These are phyloP conservation scores for Abrostola tripartita DNA, from an alignment of 2,888 invertebrate genomes.

Conservation along the genomic window DNA sequence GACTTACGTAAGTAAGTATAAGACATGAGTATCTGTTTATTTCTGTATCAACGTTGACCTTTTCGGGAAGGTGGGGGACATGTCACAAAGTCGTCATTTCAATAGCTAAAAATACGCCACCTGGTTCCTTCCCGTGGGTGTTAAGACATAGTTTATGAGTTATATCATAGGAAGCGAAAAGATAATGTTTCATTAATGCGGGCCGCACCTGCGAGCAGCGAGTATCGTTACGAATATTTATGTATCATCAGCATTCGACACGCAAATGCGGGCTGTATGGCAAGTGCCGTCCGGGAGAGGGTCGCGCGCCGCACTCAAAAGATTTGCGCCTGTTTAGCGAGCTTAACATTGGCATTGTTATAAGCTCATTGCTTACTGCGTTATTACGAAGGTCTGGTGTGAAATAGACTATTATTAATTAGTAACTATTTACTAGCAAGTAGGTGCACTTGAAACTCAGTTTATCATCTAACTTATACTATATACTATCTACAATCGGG, in stretches of 20 bases:
- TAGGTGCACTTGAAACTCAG: no score
- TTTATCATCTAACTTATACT: no score
- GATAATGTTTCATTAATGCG: constrained; percentile 5
- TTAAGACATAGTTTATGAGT: constrained; percentile 8
- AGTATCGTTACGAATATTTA: constrained; percentile 6
- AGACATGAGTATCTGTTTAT: constrained; percentile 2
- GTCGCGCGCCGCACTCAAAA: neutral
- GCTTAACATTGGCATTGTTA: neutral
- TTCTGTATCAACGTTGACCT: constrained; percentile 31
- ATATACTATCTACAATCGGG: no score
- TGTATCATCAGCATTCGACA: constrained; percentile 1
- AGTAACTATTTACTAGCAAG: no score
- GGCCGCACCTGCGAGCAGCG: constrained; percentile 3
- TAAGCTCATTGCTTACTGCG: neutral
- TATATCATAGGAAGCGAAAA: neutral
- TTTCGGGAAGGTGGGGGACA: constrained; percentile 3
- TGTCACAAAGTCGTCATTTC: constrained; percentile 10
- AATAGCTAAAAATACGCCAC: constrained; percentile 34
- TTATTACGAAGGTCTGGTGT: neutral
- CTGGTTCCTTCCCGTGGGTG: constrained; percentile 41
- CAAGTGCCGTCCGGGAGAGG: constrained; percentile 1
- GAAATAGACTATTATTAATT: no score
- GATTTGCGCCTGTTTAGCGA: neutral
- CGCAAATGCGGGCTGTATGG: constrained; percentile 1
- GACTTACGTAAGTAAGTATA: constrained; percentile 12